Evolutionary conservation across 2,888 invertebrate species (phyloP).

Genomic region (Chloroclystis v-ata): DNA sequence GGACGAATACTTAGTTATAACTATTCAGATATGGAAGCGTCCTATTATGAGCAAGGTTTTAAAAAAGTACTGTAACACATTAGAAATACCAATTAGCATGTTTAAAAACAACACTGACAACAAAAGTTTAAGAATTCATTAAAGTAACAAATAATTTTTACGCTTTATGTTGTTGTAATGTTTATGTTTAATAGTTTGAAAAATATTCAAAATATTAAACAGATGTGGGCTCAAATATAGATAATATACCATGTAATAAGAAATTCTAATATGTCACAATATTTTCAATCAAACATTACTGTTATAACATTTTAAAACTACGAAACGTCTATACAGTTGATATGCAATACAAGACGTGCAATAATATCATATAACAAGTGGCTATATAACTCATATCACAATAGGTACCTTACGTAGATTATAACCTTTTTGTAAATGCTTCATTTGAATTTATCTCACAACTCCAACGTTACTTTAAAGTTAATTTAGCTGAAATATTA

Average conservation of each 20-base stretch:
- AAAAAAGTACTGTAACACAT: background rate
- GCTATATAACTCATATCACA: conserved; percentile 72
- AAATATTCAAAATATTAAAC: too few relatives aligned
- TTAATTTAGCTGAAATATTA: conserved; percentile 45
- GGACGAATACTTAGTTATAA: conserved; percentile 33
- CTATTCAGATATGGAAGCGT: conserved; percentile 46
- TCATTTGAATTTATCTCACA: conserved; percentile 71
- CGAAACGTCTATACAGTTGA: conserved; percentile 61
- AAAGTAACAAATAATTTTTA: too few relatives aligned
- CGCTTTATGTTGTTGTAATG: too few relatives aligned
- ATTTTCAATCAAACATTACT: background rate
- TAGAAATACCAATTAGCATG: background rate
- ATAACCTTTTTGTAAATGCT: conserved; percentile 60
- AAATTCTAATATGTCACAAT: background rate
- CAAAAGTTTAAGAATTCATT: too few relatives aligned
- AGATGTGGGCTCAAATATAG: too few relatives aligned
- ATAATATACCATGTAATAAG: too few relatives aligned
- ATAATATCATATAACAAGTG: conserved; percentile 69
- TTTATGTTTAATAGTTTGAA: too few relatives aligned
- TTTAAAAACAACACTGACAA: too few relatives aligned
- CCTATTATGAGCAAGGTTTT: conserved; percentile 26
- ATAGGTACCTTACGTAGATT: conserved; percentile 75
- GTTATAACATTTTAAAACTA: conserved; percentile 36
- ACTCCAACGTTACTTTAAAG: conserved; percentile 61
- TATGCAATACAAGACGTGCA: conserved; percentile 76